A percentile compares a stretch with the other conserved stretches of the same genome.
Evolutionary conservation across 2,797 vertebrate species (phyloP).

Genomic region (Coreius guichenoti): DNA sequence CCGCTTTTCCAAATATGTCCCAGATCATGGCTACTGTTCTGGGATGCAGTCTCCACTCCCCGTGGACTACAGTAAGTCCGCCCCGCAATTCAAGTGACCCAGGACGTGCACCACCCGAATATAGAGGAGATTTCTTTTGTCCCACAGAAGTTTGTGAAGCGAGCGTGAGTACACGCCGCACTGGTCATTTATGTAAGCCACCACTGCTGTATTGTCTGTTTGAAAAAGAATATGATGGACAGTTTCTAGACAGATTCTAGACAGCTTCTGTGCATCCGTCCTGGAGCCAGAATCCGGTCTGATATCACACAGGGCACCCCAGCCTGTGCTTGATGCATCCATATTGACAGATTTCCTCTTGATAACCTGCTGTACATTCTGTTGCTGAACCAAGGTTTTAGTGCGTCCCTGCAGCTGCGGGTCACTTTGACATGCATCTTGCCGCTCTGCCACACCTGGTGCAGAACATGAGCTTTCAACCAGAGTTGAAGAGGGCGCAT

Average conservation of each 20-base stretch:
- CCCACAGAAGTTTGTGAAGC: no score
- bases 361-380: background rate
- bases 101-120: no score
- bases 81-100: no score
- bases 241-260: background rate
- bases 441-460: background rate
- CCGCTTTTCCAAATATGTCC: no score
- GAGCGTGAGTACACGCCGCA: no score
- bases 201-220: no score
- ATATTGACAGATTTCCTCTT: background rate
- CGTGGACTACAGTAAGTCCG: no score
- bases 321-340: background rate
- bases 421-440: background rate
- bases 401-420: background rate
- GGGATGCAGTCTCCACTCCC: no score
- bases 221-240: no score
- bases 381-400: background rate
- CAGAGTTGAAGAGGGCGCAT: background rate
- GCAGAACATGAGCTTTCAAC: background rate
- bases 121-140: no score
- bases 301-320: background rate
- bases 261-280: background rate
- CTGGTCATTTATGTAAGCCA: no score
- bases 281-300: background rate
- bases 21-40: no score